A percentile compares a stretch with the other conserved stretches of the same genome.
Evolutionary conservation across 2,797 vertebrate genomes (phyloP).

Genomic region (Percopsis omiscomaycus): DNA sequence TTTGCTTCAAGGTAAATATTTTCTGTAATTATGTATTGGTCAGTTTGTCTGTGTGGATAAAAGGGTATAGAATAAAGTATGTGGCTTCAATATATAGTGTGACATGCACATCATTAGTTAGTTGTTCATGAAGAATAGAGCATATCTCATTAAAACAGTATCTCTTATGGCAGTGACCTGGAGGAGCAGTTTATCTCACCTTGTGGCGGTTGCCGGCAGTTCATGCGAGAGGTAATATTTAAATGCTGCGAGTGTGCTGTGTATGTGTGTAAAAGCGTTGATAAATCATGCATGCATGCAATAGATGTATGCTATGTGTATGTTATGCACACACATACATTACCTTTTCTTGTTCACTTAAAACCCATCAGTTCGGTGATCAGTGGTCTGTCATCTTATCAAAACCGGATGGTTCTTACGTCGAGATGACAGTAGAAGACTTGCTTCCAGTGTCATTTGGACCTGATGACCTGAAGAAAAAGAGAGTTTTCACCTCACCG

Average conservation of each 20-base stretch:
- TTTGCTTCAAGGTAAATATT: neutral
- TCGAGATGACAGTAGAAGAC: conserved; percentile 70
- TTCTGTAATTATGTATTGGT: neutral
- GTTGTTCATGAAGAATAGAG: neutral
- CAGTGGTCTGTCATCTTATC: conserved; percentile 80
- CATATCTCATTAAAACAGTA: neutral
- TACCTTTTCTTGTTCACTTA: too few relatives aligned
- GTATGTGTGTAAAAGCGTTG: neutral
- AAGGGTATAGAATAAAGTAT: too few relatives aligned
- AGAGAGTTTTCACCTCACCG: conserved; percentile 8
- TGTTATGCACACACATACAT: too few relatives aligned
- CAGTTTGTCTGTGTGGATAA: too few relatives aligned
- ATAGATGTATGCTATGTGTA: too few relatives aligned
- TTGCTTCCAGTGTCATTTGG: conserved; percentile 81
- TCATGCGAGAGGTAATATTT: conserved; percentile 88
- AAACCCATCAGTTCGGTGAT: conserved; percentile 74
- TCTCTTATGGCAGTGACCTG: conserved; percentile 77
- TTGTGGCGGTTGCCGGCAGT: conserved; percentile 91
- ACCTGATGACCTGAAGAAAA: conserved; percentile 72
- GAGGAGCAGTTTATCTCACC: conserved; percentile 82
- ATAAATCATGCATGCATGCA: too few relatives aligned
- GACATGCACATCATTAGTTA: too few relatives aligned
- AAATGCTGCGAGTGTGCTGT: neutral
- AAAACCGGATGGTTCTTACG: conserved; percentile 73
- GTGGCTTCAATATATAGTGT: too few relatives aligned